Conservation (phyloP, 1,140 invertebrate species). For the Paramacrobiotus metropolitanus region DNA sequence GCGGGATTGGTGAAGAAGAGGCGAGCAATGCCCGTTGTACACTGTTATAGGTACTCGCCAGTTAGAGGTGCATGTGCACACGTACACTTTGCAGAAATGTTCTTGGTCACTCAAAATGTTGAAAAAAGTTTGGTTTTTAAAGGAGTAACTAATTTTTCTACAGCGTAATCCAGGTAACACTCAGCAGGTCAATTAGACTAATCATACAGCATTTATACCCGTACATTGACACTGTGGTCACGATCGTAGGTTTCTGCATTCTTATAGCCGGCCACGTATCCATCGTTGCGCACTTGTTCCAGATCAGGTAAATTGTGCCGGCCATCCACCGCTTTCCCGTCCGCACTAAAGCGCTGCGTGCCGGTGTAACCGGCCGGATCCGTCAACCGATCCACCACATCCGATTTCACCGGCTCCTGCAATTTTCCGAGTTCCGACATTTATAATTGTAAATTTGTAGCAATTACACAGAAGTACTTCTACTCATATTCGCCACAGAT, state of each 20-base stretch:
- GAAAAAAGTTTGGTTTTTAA: too few relatives aligned
- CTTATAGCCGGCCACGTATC: background rate
- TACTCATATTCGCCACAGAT: background rate
- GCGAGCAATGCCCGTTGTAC: too few relatives aligned
- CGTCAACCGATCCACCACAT: background rate
- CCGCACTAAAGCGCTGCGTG: background rate
- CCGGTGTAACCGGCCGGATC: background rate
- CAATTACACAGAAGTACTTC: background rate
- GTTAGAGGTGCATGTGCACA: too few relatives aligned
- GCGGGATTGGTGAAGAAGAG: too few relatives aligned
- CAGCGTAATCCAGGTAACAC: too few relatives aligned
- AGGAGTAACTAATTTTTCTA: too few relatives aligned
- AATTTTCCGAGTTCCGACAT: background rate
- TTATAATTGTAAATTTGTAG: background rate
- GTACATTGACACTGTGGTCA: background rate
- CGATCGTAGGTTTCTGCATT: background rate
- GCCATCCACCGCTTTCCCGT: background rate
- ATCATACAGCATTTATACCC: too few relatives aligned
- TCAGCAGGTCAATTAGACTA: too few relatives aligned
- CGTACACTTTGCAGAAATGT: too few relatives aligned
- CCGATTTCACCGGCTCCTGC: background rate
- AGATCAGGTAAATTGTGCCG: background rate
- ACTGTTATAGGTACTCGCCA: too few relatives aligned
- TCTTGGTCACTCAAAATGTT: too few relatives aligned
- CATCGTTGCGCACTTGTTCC: background rate